Conservation (phyloP, 1,140 invertebrate species). For the Ganaspis sp. region DNA sequence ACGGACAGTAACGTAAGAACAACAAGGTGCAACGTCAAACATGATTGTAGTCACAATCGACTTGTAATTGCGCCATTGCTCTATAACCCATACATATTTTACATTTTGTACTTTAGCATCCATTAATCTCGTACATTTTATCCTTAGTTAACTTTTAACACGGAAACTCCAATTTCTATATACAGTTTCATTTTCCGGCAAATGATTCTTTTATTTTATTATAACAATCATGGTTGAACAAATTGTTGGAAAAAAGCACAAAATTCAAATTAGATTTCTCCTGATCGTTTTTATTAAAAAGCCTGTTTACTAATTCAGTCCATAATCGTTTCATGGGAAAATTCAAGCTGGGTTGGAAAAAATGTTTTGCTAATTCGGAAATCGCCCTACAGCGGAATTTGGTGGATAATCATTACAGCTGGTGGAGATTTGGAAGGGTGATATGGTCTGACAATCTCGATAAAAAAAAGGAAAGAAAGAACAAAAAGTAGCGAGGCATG, state of each 20-base stretch:
- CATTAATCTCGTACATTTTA: background rate
- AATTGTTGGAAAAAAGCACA: too few relatives aligned
- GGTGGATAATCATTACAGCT: constrained; percentile 13
- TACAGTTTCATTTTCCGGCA: too few relatives aligned
- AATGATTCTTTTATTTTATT: too few relatives aligned
- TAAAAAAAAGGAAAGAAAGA: background rate
- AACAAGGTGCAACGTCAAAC: constrained; percentile 51
- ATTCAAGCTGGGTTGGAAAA: background rate
- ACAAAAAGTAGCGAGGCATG: constrained; percentile 8
- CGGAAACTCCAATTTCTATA: too few relatives aligned
- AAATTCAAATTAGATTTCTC: too few relatives aligned
- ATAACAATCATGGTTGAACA: too few relatives aligned
- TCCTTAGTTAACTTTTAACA: background rate
- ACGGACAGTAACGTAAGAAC: constrained; percentile 53
- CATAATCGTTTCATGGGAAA: background rate
- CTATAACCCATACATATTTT: background rate
- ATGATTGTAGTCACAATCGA: constrained; percentile 27
- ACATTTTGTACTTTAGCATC: background rate
- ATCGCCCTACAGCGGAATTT: constrained; percentile 1
- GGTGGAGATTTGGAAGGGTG: constrained; percentile 6
- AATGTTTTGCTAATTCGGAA: constrained; percentile 19
- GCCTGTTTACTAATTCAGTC: background rate
- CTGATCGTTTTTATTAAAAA: too few relatives aligned
- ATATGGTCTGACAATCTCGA: constrained; percentile 20
- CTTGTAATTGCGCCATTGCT: constrained; percentile 43